phyloP scores from a whole-genome alignment of 2,797 vertebrate species.

The Macrochelys suwanniensis region DNA sequence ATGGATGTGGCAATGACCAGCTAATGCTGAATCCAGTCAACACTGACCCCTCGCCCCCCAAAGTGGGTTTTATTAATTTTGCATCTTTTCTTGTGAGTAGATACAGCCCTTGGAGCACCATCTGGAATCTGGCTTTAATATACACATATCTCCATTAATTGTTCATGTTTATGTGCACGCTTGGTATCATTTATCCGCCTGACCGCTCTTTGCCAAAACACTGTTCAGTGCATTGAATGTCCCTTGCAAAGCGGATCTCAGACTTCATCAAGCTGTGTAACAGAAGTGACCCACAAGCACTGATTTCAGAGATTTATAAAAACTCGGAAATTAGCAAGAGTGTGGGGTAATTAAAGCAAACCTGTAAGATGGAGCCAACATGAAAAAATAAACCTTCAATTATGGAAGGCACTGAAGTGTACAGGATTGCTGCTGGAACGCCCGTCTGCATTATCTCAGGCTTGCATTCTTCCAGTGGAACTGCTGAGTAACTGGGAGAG shows the following conservation, averaged over 20 bases:
- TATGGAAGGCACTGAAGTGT: not conserved
- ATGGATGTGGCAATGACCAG: not conserved
- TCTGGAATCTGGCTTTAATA: conserved; percentile 32
- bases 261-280: conserved; percentile 12
- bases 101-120: conserved; percentile 11
- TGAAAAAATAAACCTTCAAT: not conserved
- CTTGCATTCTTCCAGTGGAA: not conserved
- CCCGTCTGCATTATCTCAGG: not conserved
- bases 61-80: conserved; percentile 2
- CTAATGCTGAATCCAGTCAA: not conserved
- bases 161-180: conserved; percentile 37
- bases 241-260: not conserved
- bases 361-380: not conserved
- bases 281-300: conserved; percentile 20
- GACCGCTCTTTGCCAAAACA: conserved; percentile 31
- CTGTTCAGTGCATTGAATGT: conserved; percentile 21
- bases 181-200: conserved; percentile 23
- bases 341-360: not conserved
- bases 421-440: not conserved
- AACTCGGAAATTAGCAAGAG: not conserved
- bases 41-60: not conserved
- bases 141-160: not conserved
- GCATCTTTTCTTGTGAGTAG: not conserved
- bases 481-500: not conserved
- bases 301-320: conserved; percentile 8